Evolutionary conservation across 92 coral and sea anemone species (phyloP), one percentile per base, ranked within the genome.

Genomic region (Heliopora coerulea): DNA sequence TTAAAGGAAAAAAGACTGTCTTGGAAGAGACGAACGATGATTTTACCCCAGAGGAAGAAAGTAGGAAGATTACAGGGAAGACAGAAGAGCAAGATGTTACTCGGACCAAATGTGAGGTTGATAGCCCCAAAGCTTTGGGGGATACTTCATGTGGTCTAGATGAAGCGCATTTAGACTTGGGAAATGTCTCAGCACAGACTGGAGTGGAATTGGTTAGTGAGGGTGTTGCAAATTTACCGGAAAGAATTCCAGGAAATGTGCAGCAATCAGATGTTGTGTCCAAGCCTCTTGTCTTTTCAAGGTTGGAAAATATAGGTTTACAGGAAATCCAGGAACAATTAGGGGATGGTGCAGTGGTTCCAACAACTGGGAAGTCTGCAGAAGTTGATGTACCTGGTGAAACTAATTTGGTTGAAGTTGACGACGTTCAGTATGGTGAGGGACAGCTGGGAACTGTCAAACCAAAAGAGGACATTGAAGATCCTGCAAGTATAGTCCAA

Each of bases 401-500:
- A 46, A 46, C 10, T 46, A 46, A 46, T 46, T 46, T 46, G 52
- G 52, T 15, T 46, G 39, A 42, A 42, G 10, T 20, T 24, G 18
- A 24, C 0, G 52, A 64, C 3, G 54, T 28, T 39, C n/a, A 64
- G 50, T 7, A n/a, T n/a, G 19, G 49, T 64, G 72, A 64, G 33
- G 72, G 24, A 41, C 29, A 64, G 18, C 2, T 65, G 1, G 72
- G 54, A 33, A 39, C 26, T 65, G 18, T 65, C 8, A 11, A 10
- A 25, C 31, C 8, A 14, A 17, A 26, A 21, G 79, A 31, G 62
- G 65, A 65, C 41, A 52, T 0, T 29, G 40, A 24, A 23, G 63
- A 41, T 65, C 65, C 18, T 20, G 32, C 15, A 59, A 11, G 59
- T 46, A 27, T 15, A 17, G 41, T 18, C 3, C 11, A 21, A 32